A percentile compares a stretch with the other conserved stretches of the same genome.
phyloP scores from a whole-genome alignment of 2,113 vertebrate genomes.

The Orientallactaga bullata region DNA sequence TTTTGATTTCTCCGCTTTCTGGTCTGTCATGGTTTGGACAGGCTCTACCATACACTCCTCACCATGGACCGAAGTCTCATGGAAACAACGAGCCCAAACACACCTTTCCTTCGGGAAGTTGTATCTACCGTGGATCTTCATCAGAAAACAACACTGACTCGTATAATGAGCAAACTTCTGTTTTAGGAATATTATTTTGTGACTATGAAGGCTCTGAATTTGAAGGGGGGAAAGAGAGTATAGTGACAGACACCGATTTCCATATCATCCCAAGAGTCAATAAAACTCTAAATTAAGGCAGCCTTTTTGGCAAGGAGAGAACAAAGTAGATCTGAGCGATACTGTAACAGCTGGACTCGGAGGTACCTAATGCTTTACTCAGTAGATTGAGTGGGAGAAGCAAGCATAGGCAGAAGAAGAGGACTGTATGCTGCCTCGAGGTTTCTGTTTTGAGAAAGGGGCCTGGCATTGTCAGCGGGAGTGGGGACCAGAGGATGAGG shows the following conservation, averaged over 20 bases:
- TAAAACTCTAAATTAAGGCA: background rate
- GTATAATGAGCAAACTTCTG: background rate
- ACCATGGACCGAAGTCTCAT: background rate
- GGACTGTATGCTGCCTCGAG: background rate
- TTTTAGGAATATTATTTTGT: conserved; percentile 34
- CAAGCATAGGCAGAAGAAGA: background rate
- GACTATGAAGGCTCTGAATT: background rate
- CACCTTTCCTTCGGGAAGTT: background rate
- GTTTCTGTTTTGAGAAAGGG: background rate
- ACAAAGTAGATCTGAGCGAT: background rate
- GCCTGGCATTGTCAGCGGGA: background rate
- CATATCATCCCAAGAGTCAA: background rate
- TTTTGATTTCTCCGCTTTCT: background rate
- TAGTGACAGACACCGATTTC: background rate
- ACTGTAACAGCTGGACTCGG: background rate
- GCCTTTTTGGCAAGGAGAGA: no score
- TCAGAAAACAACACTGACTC: no score
- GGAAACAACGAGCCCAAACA: background rate
- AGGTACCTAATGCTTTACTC: background rate
- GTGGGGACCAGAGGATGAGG: background rate
- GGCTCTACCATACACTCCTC: no score
- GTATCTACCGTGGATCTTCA: background rate
- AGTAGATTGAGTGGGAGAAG: background rate
- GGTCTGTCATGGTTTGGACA: background rate
- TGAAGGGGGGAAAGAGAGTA: background rate